Percentiles rank a stretch among this genome's conserved stretches.
Evolutionary conservation across 2,113 vertebrate genomes (phyloP).

Genomic region (Thalassoma bifasciatum): DNA sequence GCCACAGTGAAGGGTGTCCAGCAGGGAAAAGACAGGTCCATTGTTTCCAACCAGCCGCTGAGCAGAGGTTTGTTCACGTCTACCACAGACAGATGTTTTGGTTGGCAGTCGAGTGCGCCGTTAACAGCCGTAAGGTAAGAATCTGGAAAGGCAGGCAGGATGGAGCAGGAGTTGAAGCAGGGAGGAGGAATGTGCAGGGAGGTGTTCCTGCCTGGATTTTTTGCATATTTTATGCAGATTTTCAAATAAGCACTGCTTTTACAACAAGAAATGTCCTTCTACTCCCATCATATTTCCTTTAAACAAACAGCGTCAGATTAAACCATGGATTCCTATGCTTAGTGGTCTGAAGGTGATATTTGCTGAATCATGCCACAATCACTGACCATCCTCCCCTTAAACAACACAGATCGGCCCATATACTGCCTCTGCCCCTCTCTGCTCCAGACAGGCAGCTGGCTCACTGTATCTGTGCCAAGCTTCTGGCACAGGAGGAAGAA

Average conservation of each 20-base stretch:
- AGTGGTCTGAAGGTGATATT: constrained; percentile 2
- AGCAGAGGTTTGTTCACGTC: constrained; percentile 47
- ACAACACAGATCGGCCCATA: neutral
- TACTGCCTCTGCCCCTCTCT: constrained; percentile 19
- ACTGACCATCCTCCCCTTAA: constrained; percentile 4
- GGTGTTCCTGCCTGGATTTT: neutral
- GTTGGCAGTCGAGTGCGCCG: constrained; percentile 51
- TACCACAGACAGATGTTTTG: constrained; percentile 63
- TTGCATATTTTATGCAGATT: neutral
- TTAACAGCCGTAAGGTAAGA: constrained; percentile 51
- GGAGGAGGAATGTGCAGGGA: constrained; percentile 14
- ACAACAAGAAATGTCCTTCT: too few relatives aligned
- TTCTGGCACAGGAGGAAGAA: constrained; percentile 38
- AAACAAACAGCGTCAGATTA: too few relatives aligned
- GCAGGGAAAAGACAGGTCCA: constrained; percentile 53
- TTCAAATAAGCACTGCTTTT: too few relatives aligned
- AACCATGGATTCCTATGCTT: neutral
- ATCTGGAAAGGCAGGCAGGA: constrained; percentile 22
- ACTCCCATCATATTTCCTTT: too few relatives aligned
- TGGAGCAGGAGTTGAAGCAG: constrained; percentile 5
- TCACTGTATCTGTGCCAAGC: constrained; percentile 53
- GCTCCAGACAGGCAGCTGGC: constrained; percentile 47
- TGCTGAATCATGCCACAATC: constrained; percentile 6
- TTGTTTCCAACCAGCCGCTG: constrained; percentile 67
- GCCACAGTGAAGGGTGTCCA: constrained; percentile 5